Conservation (phyloP, 2,113 vertebrate species). For the Phalacrocorax aristotelis region DNA sequence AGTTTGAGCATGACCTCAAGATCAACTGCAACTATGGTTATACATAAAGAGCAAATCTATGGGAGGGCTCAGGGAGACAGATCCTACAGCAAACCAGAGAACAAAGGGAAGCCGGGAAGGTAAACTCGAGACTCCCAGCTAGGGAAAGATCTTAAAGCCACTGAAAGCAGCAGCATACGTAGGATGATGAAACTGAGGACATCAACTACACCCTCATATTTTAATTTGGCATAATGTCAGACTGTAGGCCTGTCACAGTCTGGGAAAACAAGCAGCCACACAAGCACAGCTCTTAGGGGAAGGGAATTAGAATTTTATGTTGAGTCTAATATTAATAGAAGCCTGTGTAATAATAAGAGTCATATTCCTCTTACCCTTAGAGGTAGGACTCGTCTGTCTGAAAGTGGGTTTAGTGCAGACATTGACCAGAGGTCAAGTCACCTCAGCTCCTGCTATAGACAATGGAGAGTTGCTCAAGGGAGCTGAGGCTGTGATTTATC, state of each 20-base stretch:
- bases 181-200: neutral
- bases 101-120: neutral
- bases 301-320: neutral
- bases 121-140: neutral
- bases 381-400: neutral
- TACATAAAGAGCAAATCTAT: neutral
- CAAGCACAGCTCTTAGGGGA: neutral
- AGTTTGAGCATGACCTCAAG: neutral
- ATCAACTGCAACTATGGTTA: neutral
- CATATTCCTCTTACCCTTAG: neutral
- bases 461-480: neutral
- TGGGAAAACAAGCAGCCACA: neutral
- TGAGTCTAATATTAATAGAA: neutral
- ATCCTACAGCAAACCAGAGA: neutral
- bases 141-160: neutral
- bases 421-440: neutral
- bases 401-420: neutral
- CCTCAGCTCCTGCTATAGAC: neutral
- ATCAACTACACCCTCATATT: neutral
- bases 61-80: neutral
- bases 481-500: neutral
- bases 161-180: neutral
- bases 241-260: neutral
- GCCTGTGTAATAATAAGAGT: neutral
- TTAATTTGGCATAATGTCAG: neutral